Conservation (phyloP, 2,888 invertebrate species). For the Drosophila quinaria region DNA sequence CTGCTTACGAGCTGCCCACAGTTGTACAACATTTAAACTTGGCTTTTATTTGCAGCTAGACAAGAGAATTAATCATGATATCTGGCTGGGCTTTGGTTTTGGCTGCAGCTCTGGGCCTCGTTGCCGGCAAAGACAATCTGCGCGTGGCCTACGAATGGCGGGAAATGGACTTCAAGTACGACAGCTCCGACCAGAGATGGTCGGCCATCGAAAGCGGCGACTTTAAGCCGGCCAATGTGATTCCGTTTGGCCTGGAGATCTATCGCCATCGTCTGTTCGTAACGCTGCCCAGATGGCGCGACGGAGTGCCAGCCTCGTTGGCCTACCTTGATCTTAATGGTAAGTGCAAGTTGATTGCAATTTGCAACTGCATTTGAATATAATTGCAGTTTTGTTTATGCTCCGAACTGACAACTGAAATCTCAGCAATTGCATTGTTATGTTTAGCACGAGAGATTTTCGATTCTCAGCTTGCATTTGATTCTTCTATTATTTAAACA, state of each 20-base stretch:
- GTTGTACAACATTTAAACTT: neutral
- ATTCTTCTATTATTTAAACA: slow-evolving; percentile 23
- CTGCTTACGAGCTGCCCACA: slow-evolving; percentile 21
- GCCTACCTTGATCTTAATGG: slow-evolving; percentile 91
- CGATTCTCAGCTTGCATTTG: slow-evolving; percentile 9
- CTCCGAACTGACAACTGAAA: slow-evolving; percentile 10
- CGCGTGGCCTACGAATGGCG: slow-evolving; percentile 91
- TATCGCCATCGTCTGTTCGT: slow-evolving; percentile 89
- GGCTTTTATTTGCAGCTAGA: slow-evolving; percentile 36
- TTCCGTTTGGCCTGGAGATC: slow-evolving; percentile 91
- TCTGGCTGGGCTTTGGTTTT: slow-evolving; percentile 33
- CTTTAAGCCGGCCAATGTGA: slow-evolving; percentile 90
- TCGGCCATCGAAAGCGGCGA: slow-evolving; percentile 87
- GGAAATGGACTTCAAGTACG: slow-evolving; percentile 90
- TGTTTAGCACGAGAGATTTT: slow-evolving; percentile 23
- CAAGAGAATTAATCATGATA: slow-evolving; percentile 34
- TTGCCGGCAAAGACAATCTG: slow-evolving; percentile 88
- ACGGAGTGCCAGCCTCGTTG: slow-evolving; percentile 91
- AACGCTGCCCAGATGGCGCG: slow-evolving; percentile 91
- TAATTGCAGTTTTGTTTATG: slow-evolving; percentile 34
- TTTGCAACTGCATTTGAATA: slow-evolving; percentile 30
- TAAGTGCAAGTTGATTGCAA: slow-evolving; percentile 80
- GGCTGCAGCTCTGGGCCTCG: slow-evolving; percentile 36
- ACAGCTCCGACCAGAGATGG: slow-evolving; percentile 87
- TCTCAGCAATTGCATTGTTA: slow-evolving; percentile 45